These are phyloP conservation scores for Protobothrops flavoviridis DNA, from an alignment of 2,113 vertebrate species.

Conservation along the genomic window DNA sequence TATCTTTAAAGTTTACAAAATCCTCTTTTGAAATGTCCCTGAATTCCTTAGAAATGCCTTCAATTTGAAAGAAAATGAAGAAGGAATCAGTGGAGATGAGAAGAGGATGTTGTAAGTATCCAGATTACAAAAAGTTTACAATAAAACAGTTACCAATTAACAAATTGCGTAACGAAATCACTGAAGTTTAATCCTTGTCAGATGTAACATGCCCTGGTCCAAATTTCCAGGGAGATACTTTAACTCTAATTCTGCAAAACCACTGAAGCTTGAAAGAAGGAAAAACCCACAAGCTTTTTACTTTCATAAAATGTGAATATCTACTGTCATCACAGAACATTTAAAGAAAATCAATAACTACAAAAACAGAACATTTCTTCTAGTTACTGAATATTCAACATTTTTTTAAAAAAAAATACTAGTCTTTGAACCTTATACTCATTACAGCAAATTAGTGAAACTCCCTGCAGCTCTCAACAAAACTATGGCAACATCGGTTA, in stretches of 20 bases:
- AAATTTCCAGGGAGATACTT: constrained; percentile 29
- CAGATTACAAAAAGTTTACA: constrained; percentile 33
- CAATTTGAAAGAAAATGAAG: not conserved
- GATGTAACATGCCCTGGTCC: constrained; percentile 36
- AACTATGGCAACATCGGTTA: not conserved
- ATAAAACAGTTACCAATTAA: constrained; percentile 62
- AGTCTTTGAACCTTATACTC: not conserved
- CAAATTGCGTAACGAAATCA: constrained; percentile 35
- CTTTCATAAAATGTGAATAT: not conserved
- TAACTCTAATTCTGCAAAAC: constrained; percentile 14
- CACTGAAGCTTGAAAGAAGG: not conserved
- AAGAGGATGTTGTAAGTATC: constrained; percentile 12
- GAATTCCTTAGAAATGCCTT: not conserved
- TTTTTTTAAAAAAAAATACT: not conserved
- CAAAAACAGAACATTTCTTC: not conserved
- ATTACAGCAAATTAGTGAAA: not conserved
- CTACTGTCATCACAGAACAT: not conserved
- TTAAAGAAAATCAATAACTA: not conserved
- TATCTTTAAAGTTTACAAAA: not conserved
- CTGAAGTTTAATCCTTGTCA: constrained; percentile 36
- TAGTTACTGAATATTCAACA: not conserved
- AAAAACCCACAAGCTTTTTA: not conserved
- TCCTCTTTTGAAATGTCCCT: not conserved
- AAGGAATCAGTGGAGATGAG: not conserved
- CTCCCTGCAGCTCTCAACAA: not conserved